Conservation (phyloP, 1,140 invertebrate species). For the Mercenaria mercenaria region DNA sequence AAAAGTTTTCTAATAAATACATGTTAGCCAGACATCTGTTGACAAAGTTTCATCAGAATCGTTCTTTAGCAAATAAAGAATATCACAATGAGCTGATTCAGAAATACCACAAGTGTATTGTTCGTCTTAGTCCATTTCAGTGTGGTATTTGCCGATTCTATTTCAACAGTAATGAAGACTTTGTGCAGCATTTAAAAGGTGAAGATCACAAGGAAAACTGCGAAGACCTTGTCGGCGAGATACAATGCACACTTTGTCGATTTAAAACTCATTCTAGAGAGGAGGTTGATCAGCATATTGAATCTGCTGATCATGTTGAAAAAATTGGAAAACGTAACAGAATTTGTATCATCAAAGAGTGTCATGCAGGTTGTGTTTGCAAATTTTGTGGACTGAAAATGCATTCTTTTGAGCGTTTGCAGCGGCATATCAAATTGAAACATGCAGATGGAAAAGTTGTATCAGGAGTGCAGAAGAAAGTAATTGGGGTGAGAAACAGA, state of each 20-base stretch:
- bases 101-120: constrained; percentile 91
- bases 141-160: constrained; percentile 94
- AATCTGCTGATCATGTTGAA: constrained; percentile 65
- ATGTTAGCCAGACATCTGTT: constrained; percentile 81
- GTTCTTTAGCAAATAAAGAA: constrained; percentile 75
- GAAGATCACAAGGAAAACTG: constrained; percentile 88
- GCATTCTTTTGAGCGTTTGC: constrained; percentile 86
- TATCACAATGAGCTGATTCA: constrained; percentile 90
- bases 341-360: constrained; percentile 92
- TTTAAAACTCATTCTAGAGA: constrained; percentile 89
- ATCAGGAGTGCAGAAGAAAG: constrained; percentile 29
- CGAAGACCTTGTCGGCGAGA: constrained; percentile 88
- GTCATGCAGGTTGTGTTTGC: constrained; percentile 88
- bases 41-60: constrained; percentile 79
- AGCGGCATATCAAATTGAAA: constrained; percentile 89
- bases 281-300: constrained; percentile 90
- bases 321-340: constrained; percentile 87
- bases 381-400: constrained; percentile 87
- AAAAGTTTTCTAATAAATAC: constrained; percentile 80
- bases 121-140: constrained; percentile 93
- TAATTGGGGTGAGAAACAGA: constrained; percentile 46
- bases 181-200: constrained; percentile 92
- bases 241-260: constrained; percentile 92
- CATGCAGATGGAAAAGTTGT: constrained; percentile 87
- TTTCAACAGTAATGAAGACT: constrained; percentile 91